Conservation (phyloP, 2,888 invertebrate genomes). For the Incurvaria masculella region DNA sequence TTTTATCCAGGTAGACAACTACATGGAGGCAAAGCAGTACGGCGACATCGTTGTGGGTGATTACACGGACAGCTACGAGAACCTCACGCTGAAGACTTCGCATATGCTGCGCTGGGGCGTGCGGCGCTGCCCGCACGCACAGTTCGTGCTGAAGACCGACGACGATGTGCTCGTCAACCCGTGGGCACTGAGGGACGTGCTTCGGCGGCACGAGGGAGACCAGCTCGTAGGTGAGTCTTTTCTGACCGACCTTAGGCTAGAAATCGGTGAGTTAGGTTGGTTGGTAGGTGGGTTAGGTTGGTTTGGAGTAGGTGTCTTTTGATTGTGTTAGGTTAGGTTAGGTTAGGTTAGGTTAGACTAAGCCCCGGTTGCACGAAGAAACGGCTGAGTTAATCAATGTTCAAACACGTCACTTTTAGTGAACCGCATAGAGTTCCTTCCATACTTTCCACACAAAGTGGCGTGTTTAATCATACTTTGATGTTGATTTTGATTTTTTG, state of each 20-base stretch:
- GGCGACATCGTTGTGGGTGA: constrained; percentile 61
- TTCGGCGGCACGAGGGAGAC: constrained; percentile 23
- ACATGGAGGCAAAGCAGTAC: constrained; percentile 48
- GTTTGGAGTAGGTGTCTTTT: no score
- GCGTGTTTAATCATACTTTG: no score
- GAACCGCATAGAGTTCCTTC: no score
- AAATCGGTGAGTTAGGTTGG: no score
- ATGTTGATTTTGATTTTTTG: no score
- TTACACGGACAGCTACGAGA: constrained; percentile 62
- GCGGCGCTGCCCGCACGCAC: constrained; percentile 47
- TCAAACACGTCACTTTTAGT: no score
- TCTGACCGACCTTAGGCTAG: not conserved
- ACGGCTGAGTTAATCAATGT: no score
- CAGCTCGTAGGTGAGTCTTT: constrained; percentile 43
- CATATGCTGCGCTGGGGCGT: constrained; percentile 62
- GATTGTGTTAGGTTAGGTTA: no score
- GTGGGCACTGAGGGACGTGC: constrained; percentile 33
- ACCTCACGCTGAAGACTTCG: constrained; percentile 64
- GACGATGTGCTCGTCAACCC: constrained; percentile 63
- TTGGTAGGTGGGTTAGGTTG: no score
- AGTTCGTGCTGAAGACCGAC: constrained; percentile 58
- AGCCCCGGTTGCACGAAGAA: no score
- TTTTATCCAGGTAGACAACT: constrained; percentile 30
- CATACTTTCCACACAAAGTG: no score
- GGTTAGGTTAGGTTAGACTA: no score